Evolutionary conservation across 2,797 vertebrate species (phyloP).

Genomic region (Poecilia picta): DNA sequence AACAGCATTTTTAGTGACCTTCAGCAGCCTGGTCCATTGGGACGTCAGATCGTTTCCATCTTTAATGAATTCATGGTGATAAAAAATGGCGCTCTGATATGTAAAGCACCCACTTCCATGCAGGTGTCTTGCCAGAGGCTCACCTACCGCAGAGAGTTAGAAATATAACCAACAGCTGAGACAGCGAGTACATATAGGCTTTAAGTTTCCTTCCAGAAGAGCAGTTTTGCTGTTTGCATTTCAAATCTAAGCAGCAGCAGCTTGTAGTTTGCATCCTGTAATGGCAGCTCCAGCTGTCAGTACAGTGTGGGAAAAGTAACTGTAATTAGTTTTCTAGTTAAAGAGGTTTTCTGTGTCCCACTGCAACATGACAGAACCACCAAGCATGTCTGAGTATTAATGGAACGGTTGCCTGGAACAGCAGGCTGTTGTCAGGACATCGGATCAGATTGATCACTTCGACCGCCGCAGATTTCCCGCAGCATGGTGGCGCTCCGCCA

Average conservation of each 20-base stretch:
- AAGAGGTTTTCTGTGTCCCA: slow-evolving; percentile 34
- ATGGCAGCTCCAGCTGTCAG: slow-evolving; percentile 19
- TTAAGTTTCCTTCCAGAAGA: not conserved
- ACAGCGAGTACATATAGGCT: not conserved
- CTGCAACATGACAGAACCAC: slow-evolving; percentile 24
- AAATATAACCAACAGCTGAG: slow-evolving; percentile 19
- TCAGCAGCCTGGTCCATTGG: slow-evolving; percentile 50
- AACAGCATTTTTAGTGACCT: slow-evolving; percentile 62
- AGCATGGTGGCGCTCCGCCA: slow-evolving; percentile 59
- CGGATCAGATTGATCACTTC: slow-evolving; percentile 77
- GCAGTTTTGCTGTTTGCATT: slow-evolving; percentile 2
- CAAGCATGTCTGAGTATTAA: slow-evolving; percentile 78
- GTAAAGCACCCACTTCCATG: slow-evolving; percentile 45
- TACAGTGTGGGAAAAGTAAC: slow-evolving; percentile 43
- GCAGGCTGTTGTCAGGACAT: slow-evolving; percentile 78
- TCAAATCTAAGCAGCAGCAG: slow-evolving; percentile 1
- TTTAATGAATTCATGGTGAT: slow-evolving; percentile 69
- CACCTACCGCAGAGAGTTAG: slow-evolving; percentile 4
- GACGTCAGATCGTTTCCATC: slow-evolving; percentile 59
- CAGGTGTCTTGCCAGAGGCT: slow-evolving; percentile 47
- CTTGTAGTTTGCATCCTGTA: not conserved
- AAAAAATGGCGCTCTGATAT: slow-evolving; percentile 33
- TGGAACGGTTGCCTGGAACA: slow-evolving; percentile 75
- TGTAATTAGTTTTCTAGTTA: slow-evolving; percentile 64
- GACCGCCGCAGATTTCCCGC: slow-evolving; percentile 67